Base-by-base conservation (phyloP, 2,888 invertebrate species). In the Macaria notata region DNA sequence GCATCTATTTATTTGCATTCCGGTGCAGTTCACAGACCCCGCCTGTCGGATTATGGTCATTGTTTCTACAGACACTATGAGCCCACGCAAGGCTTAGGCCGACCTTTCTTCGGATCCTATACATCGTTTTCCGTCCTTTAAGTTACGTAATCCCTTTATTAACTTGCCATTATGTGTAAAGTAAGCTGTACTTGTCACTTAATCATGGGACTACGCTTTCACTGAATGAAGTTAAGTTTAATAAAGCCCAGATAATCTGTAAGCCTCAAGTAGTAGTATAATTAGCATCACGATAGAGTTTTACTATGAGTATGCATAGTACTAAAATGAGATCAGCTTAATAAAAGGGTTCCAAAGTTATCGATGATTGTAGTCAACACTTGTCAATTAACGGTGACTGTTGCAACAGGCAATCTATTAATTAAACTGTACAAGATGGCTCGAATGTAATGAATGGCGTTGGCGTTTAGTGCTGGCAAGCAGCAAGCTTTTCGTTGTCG, bases 1-100 rank as follows among this genome's bases (percentile, higher is more conserved):
- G 79, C 79, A 83, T 81, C 79, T 85, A 88, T 88, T 88, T 90
- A 86, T 89, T 90, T 89, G 88, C 89, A 87, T 89, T 84, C 89
- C 88, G 73, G 78, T 77, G 75, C 79, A 83, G 88, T 87, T 88
- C 88, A 83, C 83, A 82, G 82, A 87, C 88, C 87, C 77, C 79
- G 73, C 70, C 63, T 72, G 74, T 73, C 66, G 72, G 79, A 82
- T 86, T 81, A 81, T 79, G 76, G 83, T 84, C 36, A 51, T 59
- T 48, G 48, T 42, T 44, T 47, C 31, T 47, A 42, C 85, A 50
- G 38, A 36, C 44, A 30, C 79, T 81, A 78, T 74, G 65, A 79
- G 75, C 81, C 83, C 76, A 83, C 84, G 49, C 42, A 29, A 31
- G 31, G 73, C 75, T 69, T 73, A 74, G 79, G 80, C 83, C 81